phyloP scores from a whole-genome alignment of 1,140 invertebrate genomes.

The Phenacoccus solenopsis region DNA sequence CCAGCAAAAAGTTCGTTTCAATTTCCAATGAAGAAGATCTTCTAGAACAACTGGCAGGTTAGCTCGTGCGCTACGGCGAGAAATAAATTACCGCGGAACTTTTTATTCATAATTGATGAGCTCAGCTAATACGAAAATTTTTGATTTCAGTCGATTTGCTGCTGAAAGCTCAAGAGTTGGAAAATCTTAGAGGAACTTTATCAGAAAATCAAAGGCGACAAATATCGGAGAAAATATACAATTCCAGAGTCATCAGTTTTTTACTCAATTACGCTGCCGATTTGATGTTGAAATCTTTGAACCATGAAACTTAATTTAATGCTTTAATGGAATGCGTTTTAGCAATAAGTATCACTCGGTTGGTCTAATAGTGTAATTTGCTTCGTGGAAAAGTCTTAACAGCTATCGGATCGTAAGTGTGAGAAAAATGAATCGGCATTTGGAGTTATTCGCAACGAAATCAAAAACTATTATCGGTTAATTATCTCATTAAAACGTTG shows the following conservation, averaged over 20 bases:
- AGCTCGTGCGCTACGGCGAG: neutral
- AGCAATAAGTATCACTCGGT: too few species aligned
- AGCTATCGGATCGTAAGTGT: too few species aligned
- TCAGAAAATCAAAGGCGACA: neutral
- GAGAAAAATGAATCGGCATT: too few species aligned
- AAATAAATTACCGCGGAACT: neutral
- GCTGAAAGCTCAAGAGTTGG: neutral
- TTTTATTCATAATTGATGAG: neutral
- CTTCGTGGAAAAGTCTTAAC: too few species aligned
- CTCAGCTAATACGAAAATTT: too few species aligned
- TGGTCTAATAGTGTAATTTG: too few species aligned
- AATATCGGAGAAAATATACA: neutral
- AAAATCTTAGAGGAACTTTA: neutral
- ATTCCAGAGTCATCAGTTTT: neutral
- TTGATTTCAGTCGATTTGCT: slow-evolving; percentile 2
- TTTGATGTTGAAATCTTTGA: neutral
- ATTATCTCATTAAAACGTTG: too few species aligned
- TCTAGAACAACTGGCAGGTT: neutral
- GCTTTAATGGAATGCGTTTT: too few species aligned
- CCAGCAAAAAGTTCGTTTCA: neutral
- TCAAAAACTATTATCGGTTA: too few species aligned
- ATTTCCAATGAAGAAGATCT: neutral
- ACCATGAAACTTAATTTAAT: neutral
- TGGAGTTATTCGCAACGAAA: too few species aligned
- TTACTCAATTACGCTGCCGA: slow-evolving; percentile 6